Evolutionary conservation across 1,140 invertebrate species (phyloP).

Genomic region (Schlechtendalia chinensis): DNA sequence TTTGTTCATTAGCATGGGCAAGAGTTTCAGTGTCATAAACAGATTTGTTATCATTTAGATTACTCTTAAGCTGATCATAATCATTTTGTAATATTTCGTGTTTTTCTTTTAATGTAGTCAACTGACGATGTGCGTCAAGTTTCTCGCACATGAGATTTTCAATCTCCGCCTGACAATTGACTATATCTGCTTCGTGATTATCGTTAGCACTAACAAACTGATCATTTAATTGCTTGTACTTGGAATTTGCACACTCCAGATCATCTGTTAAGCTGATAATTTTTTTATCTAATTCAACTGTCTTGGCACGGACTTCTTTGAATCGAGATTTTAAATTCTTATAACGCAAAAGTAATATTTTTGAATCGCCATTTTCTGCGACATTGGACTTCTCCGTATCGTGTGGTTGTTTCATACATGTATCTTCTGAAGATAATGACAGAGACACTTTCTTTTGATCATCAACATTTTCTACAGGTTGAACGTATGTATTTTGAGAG

Average conservation of each 20-base stretch:
- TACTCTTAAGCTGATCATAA: conserved; percentile 44
- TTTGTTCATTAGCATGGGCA: background rate
- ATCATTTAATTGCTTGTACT: background rate
- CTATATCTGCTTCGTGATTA: conserved; percentile 17
- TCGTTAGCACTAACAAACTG: background rate
- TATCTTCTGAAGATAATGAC: background rate
- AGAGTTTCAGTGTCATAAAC: background rate
- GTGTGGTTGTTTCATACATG: background rate
- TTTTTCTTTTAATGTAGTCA: conserved; percentile 9
- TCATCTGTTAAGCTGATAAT: conserved; percentile 14
- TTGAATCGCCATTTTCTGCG: background rate
- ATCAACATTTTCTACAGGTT: background rate
- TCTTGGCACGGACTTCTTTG: conserved; percentile 23
- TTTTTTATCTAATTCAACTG: background rate
- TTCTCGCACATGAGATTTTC: conserved; percentile 39
- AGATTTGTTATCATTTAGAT: background rate
- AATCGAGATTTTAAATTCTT: conserved; percentile 33
- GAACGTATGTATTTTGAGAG: background rate
- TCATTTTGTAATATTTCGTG: conserved; percentile 41
- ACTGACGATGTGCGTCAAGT: conserved; percentile 16
- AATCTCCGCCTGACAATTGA: conserved; percentile 22
- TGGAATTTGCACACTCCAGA: conserved; percentile 10
- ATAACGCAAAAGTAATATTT: background rate
- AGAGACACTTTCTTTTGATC: background rate
- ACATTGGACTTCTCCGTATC: background rate